These are phyloP conservation scores for Hemiprocne comata DNA, from an alignment of 2,113 vertebrate species.

Conservation along the genomic window DNA sequence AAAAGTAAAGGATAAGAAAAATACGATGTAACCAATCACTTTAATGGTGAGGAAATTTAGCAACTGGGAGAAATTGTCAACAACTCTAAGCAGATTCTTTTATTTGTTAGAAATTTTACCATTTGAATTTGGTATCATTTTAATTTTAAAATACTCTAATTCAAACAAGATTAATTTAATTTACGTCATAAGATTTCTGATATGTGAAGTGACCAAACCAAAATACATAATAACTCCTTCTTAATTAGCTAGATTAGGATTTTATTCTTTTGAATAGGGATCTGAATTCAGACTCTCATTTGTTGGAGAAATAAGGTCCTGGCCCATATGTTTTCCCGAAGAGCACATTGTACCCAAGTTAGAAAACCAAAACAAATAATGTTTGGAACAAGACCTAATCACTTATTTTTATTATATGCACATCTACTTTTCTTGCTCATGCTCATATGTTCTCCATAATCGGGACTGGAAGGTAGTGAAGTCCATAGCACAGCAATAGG, in stretches of 20 bases:
- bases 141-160: not conserved
- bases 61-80: not conserved
- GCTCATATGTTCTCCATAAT: not conserved
- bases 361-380: not conserved
- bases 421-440: not conserved
- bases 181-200: not conserved
- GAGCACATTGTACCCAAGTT: not conserved
- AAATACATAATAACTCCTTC: not conserved
- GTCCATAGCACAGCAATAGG: not conserved
- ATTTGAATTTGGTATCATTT: not conserved
- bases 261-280: not conserved
- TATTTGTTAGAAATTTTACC: not conserved
- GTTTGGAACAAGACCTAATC: not conserved
- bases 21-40: not conserved
- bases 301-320: not conserved
- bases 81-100: not conserved
- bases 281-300: not conserved
- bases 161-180: not conserved
- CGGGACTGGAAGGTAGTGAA: not conserved
- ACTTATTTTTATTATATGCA: conserved; percentile 6
- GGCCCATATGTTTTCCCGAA: not conserved
- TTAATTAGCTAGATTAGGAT: not conserved
- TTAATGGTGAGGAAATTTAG: not conserved
- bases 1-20: not conserved
- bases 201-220: not conserved